phyloP scores from a whole-genome alignment of 2,888 invertebrate genomes.

The Lithosia quadra region DNA sequence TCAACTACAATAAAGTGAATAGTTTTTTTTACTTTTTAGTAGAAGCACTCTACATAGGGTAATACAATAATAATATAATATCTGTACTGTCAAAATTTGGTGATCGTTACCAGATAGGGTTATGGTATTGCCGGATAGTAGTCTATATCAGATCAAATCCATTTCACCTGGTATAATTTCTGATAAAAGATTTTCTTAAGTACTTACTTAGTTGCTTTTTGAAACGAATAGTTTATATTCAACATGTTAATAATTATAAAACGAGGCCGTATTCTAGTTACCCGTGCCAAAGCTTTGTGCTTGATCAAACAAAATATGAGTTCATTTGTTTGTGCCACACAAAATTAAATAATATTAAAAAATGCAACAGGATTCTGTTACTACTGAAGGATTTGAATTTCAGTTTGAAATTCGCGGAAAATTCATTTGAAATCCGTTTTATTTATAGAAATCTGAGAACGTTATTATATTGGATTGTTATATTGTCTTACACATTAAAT shows the following conservation, averaged over 20 bases:
- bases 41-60: too few relatives aligned
- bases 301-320: conserved; percentile 53
- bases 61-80: too few relatives aligned
- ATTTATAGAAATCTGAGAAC: too few relatives aligned
- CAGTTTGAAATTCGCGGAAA: neutral
- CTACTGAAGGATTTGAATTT: neutral
- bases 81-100: too few relatives aligned
- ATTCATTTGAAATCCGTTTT: neutral
- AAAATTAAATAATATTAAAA: conserved; percentile 64
- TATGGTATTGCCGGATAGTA: too few relatives aligned
- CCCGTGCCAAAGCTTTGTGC: conserved; percentile 35
- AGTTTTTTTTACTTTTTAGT: neutral
- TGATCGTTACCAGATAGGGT: too few relatives aligned
- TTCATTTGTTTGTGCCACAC: conserved; percentile 43
- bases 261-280: conserved; percentile 26
- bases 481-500: too few relatives aligned
- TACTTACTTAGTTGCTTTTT: too few relatives aligned
- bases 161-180: too few relatives aligned
- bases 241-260: conserved; percentile 25
- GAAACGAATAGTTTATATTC: conserved; percentile 1
- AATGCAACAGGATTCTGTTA: conserved; percentile 44
- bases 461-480: too few relatives aligned
- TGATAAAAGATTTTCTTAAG: too few relatives aligned
- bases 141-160: too few relatives aligned
- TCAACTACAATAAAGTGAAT: neutral